Percentiles rank a stretch among this genome's conserved stretches.
Evolutionary conservation across 1,140 invertebrate genomes (phyloP).

Genomic region (Pemphigus obesinymphae): DNA sequence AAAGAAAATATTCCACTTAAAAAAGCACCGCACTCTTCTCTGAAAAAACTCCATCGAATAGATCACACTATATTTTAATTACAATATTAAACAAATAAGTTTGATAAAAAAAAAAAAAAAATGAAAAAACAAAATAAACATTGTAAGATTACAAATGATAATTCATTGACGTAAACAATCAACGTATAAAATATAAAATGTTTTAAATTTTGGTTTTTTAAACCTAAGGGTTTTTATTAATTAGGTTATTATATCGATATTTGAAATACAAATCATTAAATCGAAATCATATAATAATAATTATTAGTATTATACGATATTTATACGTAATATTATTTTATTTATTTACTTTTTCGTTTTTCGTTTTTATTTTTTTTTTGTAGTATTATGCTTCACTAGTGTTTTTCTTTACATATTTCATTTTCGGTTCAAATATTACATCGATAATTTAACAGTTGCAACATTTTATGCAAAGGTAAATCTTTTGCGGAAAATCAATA

Average conservation of each 20-base stretch:
- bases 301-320: background rate
- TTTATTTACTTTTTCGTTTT: no score
- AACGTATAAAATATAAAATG: background rate
- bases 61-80: background rate
- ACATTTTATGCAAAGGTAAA: background rate
- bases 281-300: background rate
- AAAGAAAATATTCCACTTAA: background rate
- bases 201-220: background rate
- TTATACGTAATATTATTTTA: background rate
- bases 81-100: background rate
- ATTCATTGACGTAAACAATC: background rate
- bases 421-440: background rate
- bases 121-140: no score
- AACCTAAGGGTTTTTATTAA: background rate
- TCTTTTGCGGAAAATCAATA: background rate
- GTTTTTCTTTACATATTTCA: background rate
- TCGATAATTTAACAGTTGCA: background rate
- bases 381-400: no score
- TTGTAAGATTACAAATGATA: background rate
- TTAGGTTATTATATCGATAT: background rate
- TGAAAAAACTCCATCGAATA: background rate
- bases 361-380: no score
- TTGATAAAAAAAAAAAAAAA: background rate
- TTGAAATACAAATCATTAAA: background rate
- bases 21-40: background rate